Base-by-base conservation (phyloP, 2,113 vertebrate genomes). In the Phylloscopus trochilus region DNA sequence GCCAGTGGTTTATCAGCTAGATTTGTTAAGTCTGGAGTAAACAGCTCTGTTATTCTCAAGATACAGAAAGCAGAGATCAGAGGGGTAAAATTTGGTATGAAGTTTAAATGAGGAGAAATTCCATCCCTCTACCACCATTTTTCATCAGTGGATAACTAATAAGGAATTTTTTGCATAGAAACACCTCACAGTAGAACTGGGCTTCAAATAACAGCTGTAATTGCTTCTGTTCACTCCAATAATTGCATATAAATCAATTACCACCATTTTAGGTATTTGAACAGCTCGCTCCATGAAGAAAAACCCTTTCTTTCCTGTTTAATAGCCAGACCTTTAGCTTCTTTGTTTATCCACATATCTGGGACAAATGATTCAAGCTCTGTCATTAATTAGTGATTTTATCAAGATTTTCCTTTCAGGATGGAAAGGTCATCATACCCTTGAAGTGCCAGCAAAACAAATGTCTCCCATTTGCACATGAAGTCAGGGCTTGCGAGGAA, bases 241-340 rank as follows among this genome's bases (percentile, higher is more conserved):
- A 93, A 96, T 93, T 90, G 66, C 76, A 83, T 93, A 46, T 92
- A 93, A 93, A 95, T 96, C 86, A 92, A 93, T 96, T 95, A 94
- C 76, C 49, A 69, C 41, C 53, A 53, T 96, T 95, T 72, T 53
- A 85, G 64, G 41, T 78, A 62, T 96, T 72, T 89, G 51, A 94
- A 94, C 63, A 85, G 77, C 80, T 85, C 1, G 11, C 23, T 80
- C 70, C 76, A 15, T 21, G 44, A 91, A 89, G 86, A 93, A 87
- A 95, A 43, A 7, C 64, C 64, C 53, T 85, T 90, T 90, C 58
- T 91, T 76, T 82, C 60, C 79, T 46, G 9, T 80, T 96, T 92
- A 95, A 95, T 73, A 95, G 94, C 80, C 64, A 96, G 95, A 95
- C 78, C 82, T 95, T 82, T 78, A 91, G 92, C 81, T 85, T 93